A percentile compares a stretch with the other conserved stretches of the same genome.
Conservation (phyloP, 2,113 vertebrate genomes). For the Urocitellus parryii region DNA sequence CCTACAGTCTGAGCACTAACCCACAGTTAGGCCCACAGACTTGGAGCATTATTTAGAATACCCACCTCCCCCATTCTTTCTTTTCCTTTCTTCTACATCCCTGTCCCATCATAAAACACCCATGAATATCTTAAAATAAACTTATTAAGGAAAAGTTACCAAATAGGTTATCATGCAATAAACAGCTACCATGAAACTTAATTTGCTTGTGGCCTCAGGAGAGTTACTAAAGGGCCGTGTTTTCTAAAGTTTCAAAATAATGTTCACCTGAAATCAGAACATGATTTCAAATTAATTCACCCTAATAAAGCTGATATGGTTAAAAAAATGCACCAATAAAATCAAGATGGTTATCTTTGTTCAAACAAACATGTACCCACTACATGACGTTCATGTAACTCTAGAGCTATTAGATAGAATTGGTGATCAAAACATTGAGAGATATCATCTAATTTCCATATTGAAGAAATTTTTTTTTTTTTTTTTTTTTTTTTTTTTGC, state of each 20-base stretch:
- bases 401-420: background rate
- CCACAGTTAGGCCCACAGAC: constrained; percentile 67
- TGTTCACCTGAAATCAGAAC: background rate
- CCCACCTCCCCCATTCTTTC: background rate
- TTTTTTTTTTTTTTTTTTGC: background rate
- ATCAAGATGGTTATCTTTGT: background rate
- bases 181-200: background rate
- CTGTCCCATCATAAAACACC: background rate
- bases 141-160: background rate
- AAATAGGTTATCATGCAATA: background rate
- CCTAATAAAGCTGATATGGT: background rate
- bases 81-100: background rate
- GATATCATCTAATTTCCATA: background rate
- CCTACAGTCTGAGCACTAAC: constrained; percentile 68
- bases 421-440: background rate
- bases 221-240: background rate
- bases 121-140: background rate
- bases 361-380: background rate
- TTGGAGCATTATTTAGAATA: constrained; percentile 41
- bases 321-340: background rate
- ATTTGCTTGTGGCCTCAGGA: background rate
- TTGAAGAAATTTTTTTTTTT: background rate
- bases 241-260: constrained; percentile 5
- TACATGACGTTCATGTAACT: background rate
- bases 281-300: background rate